Base-by-base conservation (phyloP, 2,888 invertebrate species). In the Ptycholaimellus sp. region DNA sequence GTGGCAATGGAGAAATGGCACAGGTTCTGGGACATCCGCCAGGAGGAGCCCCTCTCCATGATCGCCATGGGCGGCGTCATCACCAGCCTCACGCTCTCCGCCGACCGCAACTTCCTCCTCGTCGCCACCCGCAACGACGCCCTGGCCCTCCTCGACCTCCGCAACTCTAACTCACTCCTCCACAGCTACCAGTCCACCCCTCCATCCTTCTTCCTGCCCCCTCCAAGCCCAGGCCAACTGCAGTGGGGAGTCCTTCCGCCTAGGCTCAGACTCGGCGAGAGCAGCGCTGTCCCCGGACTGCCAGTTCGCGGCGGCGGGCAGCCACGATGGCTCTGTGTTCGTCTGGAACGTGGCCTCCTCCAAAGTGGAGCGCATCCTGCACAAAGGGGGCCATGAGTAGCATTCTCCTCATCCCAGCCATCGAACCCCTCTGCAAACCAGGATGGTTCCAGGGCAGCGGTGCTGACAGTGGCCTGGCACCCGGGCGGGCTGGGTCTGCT, bases 81-180 rank as follows among this genome's bases (percentile, higher is more conserved):
- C 46, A 90, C 90, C 28, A 90, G 90, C 32, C 68, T 93, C 48
- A n/a, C n/a, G 3, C 9, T 21, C 13, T 30, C 40, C 38, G 36
- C 43, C 80, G 87, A 87, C 68, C 73, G 75, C 50, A 76, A 76
- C 63, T 77, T 76, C 61, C 68, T 96, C 48, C 65, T 93, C 54
- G 76, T 78, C 54, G 87, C 87, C 59, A 79, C 83, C 37, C 69
- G 93, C 51, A 93, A 93, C 61, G 87, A 93, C 64, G 80, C 82
- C 17, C 70, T 96, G 50, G 81, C 81, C 60, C 68, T 90, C 39
- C 71, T 96, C 59, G 93, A 96, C 65, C 69, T 93, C 45, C 71
- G 93, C 16, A 45, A 77, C 74, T 85, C 81, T 65, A 75, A 78
- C n/a, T n/a, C n/a, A 61, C 77, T 87, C 42, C 71, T 82, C 43